Base-by-base conservation (phyloP, 2,113 vertebrate genomes). In the Phylloscopus trochiloides region DNA sequence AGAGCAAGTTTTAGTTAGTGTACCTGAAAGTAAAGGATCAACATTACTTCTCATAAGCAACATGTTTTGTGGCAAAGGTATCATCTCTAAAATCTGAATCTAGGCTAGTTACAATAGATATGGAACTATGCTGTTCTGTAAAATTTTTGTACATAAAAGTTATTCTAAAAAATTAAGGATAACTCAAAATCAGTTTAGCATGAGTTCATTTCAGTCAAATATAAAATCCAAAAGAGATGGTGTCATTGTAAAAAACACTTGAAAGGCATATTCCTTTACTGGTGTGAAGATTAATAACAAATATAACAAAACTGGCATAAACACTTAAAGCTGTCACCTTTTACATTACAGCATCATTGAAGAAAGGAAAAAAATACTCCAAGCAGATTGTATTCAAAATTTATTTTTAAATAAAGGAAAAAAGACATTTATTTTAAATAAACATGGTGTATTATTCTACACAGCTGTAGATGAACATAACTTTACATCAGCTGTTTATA, bases 391-490 rank as follows among this genome's bases (percentile, higher is more conserved):
- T 98, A 98, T 97, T 97, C 94, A 98, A 98, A 98, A 96, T 98
- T 98, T 98, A 98, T 98, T 98, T 97, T 97, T 97, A 97, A 98
- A 97, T 96, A 97, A 97, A 84, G 72, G 68, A 94, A 96, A 86
- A 97, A 97, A 97, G 93, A 98, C 97, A 98, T 95, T 97, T 78
- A 97, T 98, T 98, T 98, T 98, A 98, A 98, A 98, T 98, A 98
- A 98, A 98, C 91, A 96, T 81, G 57, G 90, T 95, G 94, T 93
- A 93, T 93, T 93, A 92, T 93, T 96, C 91, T 96, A 97, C 94
- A 98, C 65, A 97, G 82, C 83, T 87, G 80, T 92, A 94, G 92
- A 94, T 87, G 77, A 92, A 95, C 87, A 97, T 47, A 86, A 89
- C 92, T 96, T 95, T 97, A 97, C 94, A 96, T 96, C 51, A 97